Evolutionary conservation across 2,888 invertebrate genomes (phyloP).

Genomic region (Asteroscopus sphinx): DNA sequence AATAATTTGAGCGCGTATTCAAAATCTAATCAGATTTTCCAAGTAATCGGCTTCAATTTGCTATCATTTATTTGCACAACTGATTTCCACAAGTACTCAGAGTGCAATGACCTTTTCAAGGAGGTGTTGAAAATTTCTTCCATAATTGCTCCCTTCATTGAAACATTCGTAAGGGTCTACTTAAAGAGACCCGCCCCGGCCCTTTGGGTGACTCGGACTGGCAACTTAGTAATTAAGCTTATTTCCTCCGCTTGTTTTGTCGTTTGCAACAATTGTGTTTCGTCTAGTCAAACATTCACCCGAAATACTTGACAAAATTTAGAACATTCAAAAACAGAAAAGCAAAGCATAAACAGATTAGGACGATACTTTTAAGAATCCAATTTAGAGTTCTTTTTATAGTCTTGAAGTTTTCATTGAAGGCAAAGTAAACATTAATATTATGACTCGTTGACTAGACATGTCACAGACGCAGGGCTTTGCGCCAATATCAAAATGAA

Average conservation of each 20-base stretch:
- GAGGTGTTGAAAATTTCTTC: constrained; percentile 79
- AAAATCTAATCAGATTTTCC: constrained; percentile 31
- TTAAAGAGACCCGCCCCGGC: constrained; percentile 75
- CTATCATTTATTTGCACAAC: constrained; percentile 28
- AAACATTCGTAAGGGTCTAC: constrained; percentile 82
- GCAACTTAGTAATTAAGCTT: constrained; percentile 87
- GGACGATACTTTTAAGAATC: constrained; percentile 9
- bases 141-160: constrained; percentile 83
- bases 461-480: constrained; percentile 74
- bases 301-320: constrained; percentile 8
- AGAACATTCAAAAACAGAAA: constrained; percentile 8
- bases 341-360: constrained; percentile 17
- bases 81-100: constrained; percentile 31
- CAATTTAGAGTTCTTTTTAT: constrained; percentile 28
- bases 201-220: constrained; percentile 78
- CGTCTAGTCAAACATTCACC: constrained; percentile 59
- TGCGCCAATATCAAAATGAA: constrained; percentile 69
- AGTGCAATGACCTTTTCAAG: constrained; percentile 69
- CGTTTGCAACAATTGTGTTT: constrained; percentile 76
- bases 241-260: constrained; percentile 83
- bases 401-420: constrained; percentile 36
- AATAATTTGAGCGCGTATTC: constrained; percentile 30
- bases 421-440: constrained; percentile 63
- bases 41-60: constrained; percentile 13
- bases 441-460: constrained; percentile 72